Evolutionary conservation across 2,113 vertebrate genomes (phyloP), one percentile per base, ranked within the genome.

Genomic region (Laticauda laticaudata): DNA sequence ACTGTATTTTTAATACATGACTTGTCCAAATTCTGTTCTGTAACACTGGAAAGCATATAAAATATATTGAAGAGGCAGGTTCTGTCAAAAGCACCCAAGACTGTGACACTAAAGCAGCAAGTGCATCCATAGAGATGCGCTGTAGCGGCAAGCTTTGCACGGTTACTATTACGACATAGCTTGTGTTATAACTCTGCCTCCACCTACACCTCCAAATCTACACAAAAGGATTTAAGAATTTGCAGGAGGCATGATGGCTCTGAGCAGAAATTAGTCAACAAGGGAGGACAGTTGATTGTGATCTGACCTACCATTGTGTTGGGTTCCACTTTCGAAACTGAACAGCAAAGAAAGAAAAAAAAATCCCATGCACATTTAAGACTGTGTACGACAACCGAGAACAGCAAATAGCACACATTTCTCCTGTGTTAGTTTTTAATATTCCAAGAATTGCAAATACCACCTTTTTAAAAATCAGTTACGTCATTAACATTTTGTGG

Each of bases 401-500:
- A 21, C 48, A 88, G 48, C n/a, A n/a, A 39, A 8, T 8, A 43
- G 34, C 75, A 81, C 75, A 64, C n/a, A 54, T 54, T 57, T 24
- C 9, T 55, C 12, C 24, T 43, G 26, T 92, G n/a, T 88, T 88
- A 56, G 59, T 81, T 93, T 91, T 91, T 88, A 93, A 93, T 93
- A 53, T 85, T 87, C 26, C 7, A 48, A 88, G 55, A 90, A 20
- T 53, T 75, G 43, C 23, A n/a, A 69, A 56, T 56, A 91, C 18
- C 18, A 18, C 3, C 10, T 0, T 81, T 88, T 48, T 24, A 34
- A 75, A 75, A 92, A 86, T 11, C 20, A 45, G 43, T 91, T 5
- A 15, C 90, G 56, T n/a, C 8, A 21, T 8, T 18, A 85, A 57
- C 51, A 26, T 48, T 64, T 93, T 34, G 23, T 86, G 29, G 14